Base-by-base conservation (phyloP, 2,113 vertebrate genomes). In the Montifringilla adamsi region DNA sequence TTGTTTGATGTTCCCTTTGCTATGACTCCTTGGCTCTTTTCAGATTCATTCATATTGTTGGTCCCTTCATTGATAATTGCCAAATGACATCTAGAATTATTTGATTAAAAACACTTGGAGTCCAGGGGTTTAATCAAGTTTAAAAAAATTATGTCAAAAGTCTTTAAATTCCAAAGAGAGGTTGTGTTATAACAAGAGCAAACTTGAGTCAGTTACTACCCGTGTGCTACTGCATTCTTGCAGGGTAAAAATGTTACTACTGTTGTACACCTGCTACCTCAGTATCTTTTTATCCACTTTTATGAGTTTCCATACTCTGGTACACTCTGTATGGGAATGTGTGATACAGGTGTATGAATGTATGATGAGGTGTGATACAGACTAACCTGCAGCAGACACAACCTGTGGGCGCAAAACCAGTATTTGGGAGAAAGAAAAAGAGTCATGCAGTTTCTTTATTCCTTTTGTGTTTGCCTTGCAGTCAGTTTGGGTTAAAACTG, bases 401-500 rank as follows among this genome's bases (percentile, higher is more conserved):
- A 23, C 7, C 41, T 30, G 27, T 59, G 46, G 33, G 62, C 58
- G 68, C 41, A 47, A 35, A 74, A 55, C 30, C 6, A 37, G 26
- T 3, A 24, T 47, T 70, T 62, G 9, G 46, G 75, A 21, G 49
- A 41, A 67, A 70, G 70, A 17, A 27, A 4, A 20, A 12, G 21
- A 37, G 11, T 44, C 2, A 0, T 13, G 30, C n/a, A 6, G 27
- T 63, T 69, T 24, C 41, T 39, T 59, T 23, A 62, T 19, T 46
- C n/a, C 59, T 87, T 11, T 37, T 44, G 26, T 79, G 46, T 30
- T 33, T 58, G 63, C n/a, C 16, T 59, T 23, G n/a, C 90, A 99
- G 99, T 99, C 99, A 0, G 99, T 99, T 92, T 99, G 99, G 99
- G 98, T 99, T 90, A 99, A 99, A 98, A 99, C 99, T 5, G 99